Evolutionary conservation across 2,797 vertebrate genomes (phyloP), one percentile per base, ranked within the genome.

Genomic region (Tauraco hartlaubi): DNA sequence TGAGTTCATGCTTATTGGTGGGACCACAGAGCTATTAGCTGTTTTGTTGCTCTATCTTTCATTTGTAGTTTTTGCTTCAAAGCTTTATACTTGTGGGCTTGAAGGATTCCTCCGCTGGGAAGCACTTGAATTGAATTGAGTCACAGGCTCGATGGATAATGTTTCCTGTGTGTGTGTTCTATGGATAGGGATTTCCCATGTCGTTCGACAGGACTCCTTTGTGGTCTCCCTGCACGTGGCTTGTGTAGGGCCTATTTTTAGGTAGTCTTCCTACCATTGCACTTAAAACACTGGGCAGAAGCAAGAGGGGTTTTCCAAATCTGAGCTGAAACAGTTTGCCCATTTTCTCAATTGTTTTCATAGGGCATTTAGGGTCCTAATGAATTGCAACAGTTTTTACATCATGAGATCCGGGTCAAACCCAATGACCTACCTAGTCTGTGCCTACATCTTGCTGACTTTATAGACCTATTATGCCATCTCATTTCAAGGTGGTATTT

Each of bases 151-250:
- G 0, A 41, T 15, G 35, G 58, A 44, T 58, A 71, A 29, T 29
- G 19, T 82, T 56, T 31, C 44, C 10, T 37, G 7, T 43, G 7
- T 43, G 10, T 58, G 9, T n/a, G 9, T 44, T 17, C 31, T 62
- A 31, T 49, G 33, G 14, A 62, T n/a, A 52, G 48, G 26, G n/a
- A n/a, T 51, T 75, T 82, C 25, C 12, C 1, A 1, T 20, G 22
- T 74, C 48, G 17, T 52, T 33, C 0, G 0, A 23, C 6, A 43
- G 54, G 37, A 44, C 17, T 75, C 28, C 31, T 20, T 39, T n/a
- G 31, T 63, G 37, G 5, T 66, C 23, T 71, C 92, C 41, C 48
- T 78, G 19, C 0, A 0, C 0, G 0, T 61, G 41, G 6, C 18
- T 62, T 61, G 16, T 35, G 5, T 56, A 59, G 74, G 6, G 12